These are phyloP conservation scores for Pandemis heparana DNA, from an alignment of 2,888 invertebrate species.

Conservation along the genomic window DNA sequence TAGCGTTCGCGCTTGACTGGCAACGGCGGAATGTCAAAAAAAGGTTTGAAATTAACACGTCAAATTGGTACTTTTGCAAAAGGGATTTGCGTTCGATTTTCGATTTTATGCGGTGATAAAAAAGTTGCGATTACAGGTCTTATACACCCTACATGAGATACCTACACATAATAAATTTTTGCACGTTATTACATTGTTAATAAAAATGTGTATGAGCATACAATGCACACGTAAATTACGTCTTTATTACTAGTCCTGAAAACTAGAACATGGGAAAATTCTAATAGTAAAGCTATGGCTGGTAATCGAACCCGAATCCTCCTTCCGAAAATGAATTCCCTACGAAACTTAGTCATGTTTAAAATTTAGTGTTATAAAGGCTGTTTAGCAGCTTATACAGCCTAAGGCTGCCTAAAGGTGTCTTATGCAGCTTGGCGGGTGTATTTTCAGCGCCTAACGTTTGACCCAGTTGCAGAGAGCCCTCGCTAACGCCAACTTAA, in stretches of 20 bases:
- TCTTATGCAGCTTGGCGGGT: constrained; percentile 6
- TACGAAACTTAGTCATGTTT: too few relatives aligned
- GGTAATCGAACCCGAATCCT: too few relatives aligned
- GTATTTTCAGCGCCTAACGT: constrained; percentile 36
- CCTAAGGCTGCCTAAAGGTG: background rate
- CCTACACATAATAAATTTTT: too few relatives aligned
- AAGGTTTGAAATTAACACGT: constrained; percentile 4
- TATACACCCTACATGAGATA: too few relatives aligned
- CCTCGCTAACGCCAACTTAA: constrained; percentile 48
- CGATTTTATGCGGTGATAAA: background rate
- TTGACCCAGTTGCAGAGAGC: constrained; percentile 50
- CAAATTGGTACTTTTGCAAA: background rate
- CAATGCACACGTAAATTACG: too few relatives aligned
- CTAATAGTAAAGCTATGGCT: too few relatives aligned
- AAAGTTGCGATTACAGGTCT: too few relatives aligned
- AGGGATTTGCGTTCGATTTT: background rate
- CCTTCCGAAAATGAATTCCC: too few relatives aligned
- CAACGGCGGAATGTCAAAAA: background rate
- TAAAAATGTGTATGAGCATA: too few relatives aligned
- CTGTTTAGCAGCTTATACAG: background rate
- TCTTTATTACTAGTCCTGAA: too few relatives aligned
- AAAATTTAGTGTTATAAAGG: background rate
- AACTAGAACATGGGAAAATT: too few relatives aligned
- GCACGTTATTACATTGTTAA: too few relatives aligned
- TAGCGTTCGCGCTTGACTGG: constrained; percentile 14